Conservation (phyloP, 2,888 invertebrate species). For the Lasioglossum pauxillum region DNA sequence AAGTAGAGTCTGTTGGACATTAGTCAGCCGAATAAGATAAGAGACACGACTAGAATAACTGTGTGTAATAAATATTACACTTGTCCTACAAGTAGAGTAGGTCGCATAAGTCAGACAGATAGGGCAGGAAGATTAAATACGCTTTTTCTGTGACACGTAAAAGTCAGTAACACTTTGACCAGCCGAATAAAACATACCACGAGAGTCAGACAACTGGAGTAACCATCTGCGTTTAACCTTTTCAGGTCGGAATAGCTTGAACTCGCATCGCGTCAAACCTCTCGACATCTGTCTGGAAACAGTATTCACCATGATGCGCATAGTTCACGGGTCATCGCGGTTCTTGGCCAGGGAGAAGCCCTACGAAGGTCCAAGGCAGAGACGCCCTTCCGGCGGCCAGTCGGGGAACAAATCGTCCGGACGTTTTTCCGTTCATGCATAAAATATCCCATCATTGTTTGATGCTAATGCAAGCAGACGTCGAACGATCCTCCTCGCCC, state of each 20-base stretch:
- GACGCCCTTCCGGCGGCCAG: slow-evolving; percentile 14
- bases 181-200: neutral
- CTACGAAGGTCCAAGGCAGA: neutral
- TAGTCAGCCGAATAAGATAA: neutral
- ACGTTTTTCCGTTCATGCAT: slow-evolving; percentile 78
- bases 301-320: neutral
- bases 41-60: neutral
- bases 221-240: neutral
- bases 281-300: neutral
- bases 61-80: neutral
- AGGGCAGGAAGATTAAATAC: neutral
- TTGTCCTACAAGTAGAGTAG: neutral
- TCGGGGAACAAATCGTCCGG: slow-evolving; percentile 72
- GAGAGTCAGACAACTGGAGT: neutral
- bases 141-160: neutral
- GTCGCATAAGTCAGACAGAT: neutral
- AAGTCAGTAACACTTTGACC: neutral
- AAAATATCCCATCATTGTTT: slow-evolving; percentile 75
- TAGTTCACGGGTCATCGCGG: neutral
- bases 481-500: slow-evolving; percentile 62
- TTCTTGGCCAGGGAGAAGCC: neutral
- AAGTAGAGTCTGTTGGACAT: neutral
- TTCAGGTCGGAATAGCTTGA: neutral
- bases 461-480: slow-evolving; percentile 78
- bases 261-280: too few species aligned